A percentile compares a stretch with the other conserved stretches of the same genome.
phyloP scores from a whole-genome alignment of 37 sponge, comb jelly and placozoan species.

The Geodia barretti region DNA sequence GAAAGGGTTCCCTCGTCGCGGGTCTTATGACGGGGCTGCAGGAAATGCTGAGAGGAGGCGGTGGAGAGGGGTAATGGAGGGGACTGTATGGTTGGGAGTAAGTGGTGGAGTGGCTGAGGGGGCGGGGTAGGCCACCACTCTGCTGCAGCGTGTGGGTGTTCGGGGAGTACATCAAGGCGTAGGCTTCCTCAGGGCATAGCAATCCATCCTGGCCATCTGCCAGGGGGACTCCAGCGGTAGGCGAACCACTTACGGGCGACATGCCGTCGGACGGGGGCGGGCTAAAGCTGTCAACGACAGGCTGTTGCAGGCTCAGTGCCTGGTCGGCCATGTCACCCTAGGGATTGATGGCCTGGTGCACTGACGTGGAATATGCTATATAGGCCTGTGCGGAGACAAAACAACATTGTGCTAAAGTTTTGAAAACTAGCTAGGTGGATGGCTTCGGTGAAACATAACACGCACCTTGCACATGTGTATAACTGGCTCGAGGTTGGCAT shows the following conservation, averaged over 20 bases:
- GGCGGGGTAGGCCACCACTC: neutral
- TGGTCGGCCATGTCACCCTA: neutral
- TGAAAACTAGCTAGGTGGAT: no score
- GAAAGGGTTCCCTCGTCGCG: conserved; percentile 16
- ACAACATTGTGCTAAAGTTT: no score
- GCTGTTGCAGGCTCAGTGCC: neutral
- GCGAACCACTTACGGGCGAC: neutral
- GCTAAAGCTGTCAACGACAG: neutral
- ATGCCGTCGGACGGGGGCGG: neutral
- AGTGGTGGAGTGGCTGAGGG: conserved; percentile 9
- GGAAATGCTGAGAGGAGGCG: conserved; percentile 4
- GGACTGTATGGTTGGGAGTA: conserved; percentile 34
- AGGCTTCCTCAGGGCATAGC: neutral
- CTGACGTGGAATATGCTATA: neutral
- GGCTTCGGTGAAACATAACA: no score
- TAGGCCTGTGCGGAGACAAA: neutral
- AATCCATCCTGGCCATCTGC: no score
- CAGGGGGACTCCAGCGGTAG: neutral
- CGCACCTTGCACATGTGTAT: neutral
- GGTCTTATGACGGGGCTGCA: no score
- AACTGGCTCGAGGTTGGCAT: neutral
- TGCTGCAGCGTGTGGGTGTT: neutral
- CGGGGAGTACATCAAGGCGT: neutral
- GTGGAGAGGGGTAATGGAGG: conserved; percentile 10
- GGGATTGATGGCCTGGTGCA: neutral